Percentiles rank a stretch among this genome's conserved stretches.
phyloP scores from a whole-genome alignment of 2,888 invertebrate species.

The Smittia aterrima region DNA sequence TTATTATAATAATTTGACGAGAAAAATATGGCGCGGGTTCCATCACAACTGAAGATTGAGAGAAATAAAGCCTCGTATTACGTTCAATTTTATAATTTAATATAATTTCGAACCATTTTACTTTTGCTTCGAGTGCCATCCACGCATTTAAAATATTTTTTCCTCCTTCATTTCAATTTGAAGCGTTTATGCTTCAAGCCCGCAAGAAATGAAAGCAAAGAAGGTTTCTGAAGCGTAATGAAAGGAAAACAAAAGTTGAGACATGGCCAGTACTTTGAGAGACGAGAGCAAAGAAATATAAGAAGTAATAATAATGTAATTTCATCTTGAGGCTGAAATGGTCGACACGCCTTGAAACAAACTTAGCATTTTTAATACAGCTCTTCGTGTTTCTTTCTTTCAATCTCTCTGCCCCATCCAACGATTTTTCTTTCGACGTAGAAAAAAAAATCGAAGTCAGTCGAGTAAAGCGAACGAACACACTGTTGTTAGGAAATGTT shows the following conservation, averaged over 20 bases:
- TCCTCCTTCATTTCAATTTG: not conserved
- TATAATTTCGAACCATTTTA: conserved; percentile 10
- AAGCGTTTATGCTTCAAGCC: conserved; percentile 7
- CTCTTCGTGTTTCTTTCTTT: conserved; percentile 13
- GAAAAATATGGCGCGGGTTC: conserved; percentile 13
- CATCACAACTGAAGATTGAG: not conserved
- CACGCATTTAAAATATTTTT: conserved; percentile 1
- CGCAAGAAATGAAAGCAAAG: not conserved
- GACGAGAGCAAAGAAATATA: conserved; percentile 2
- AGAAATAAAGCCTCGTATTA: not conserved
- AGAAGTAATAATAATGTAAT: conserved; percentile 39
- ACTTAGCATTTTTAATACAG: conserved; percentile 33
- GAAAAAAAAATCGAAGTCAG: not conserved
- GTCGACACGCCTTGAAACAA: conserved; percentile 39
- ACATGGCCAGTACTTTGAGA: not conserved
- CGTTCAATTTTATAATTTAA: conserved; percentile 30
- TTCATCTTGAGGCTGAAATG: conserved; percentile 41
- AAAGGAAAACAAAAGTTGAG: conserved; percentile 15
- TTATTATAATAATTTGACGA: conserved; percentile 17
- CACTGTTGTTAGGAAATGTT: not conserved
- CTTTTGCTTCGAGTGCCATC: not conserved
- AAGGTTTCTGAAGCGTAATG: not conserved
- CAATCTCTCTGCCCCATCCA: not conserved
- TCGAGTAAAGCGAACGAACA: not conserved
- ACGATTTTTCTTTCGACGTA: not conserved